Base-by-base conservation (phyloP, 2,797 vertebrate species). In the Salarias fasciatus region DNA sequence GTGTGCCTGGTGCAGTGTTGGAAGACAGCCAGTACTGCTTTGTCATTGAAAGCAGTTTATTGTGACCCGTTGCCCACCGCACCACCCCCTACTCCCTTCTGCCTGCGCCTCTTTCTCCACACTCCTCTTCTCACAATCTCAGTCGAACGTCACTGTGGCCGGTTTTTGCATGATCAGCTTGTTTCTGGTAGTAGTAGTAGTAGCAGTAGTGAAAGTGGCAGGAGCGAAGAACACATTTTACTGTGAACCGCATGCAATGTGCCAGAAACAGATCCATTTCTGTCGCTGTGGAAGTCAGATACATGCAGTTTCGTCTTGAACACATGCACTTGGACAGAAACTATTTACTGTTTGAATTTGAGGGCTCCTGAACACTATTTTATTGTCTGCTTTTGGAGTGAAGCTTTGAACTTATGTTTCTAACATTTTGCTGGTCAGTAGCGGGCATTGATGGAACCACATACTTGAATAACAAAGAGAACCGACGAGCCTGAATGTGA, bases 1-100 rank as follows among this genome's bases (percentile, higher is more conserved):
- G 77, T 73, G 68, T 76, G 74, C 69, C 83, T 87, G 85, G 67
- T 88, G 85, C 86, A 87, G 84, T 55, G 55, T 63, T 88, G 87
- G 86, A 79, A 72, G 60, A 57, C 13, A 11, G 83, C 85, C 83
- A 88, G 57, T 3, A 40, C 40, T 79, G 78, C 79, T 88, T 90
- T 83, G 81, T 86, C 82, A 86, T 81, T 82, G 71, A 89, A 86
- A 88, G 75, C 75, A 78, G 77, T 72, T 83, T 83, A 69, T 86
- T 84, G 82, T 87, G 82, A 83, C 73, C 57, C 55, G 44, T 71
- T 71, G 47, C 48, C 80, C 74, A 66, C 47, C 46, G 41, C 35
- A 61, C 24, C 18, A 43, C 31, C n/a, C 58, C 13, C 49, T 69
- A 14, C 47, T 28, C n/a, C 55, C 13, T 46, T 70, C 45, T 40